Evolutionary conservation across 2,797 vertebrate genomes (phyloP).

Genomic region (Vultur gryphus): DNA sequence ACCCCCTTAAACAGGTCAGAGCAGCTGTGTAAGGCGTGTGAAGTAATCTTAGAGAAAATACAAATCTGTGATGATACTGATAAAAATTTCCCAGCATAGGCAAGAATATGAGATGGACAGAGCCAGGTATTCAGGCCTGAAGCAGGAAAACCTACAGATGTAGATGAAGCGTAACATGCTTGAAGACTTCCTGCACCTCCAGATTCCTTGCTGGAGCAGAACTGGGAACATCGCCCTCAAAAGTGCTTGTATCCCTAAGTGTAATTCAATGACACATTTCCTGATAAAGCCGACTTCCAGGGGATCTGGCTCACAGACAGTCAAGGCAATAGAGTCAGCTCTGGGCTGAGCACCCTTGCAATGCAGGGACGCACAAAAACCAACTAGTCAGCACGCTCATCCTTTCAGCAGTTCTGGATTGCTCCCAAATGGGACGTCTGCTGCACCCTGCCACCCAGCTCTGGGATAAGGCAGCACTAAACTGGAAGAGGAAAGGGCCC

Average conservation of each 20-base stretch:
- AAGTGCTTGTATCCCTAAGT: slow-evolving; percentile 4
- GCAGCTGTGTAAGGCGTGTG: slow-evolving; percentile 41
- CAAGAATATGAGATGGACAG: slow-evolving; percentile 51
- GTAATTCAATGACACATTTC: slow-evolving; percentile 36
- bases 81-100: slow-evolving; percentile 61
- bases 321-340: slow-evolving; percentile 35
- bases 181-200: slow-evolving; percentile 44
- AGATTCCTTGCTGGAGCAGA: slow-evolving; percentile 49
- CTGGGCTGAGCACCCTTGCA: slow-evolving; percentile 42
- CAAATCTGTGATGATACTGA: slow-evolving; percentile 59
- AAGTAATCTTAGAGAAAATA: slow-evolving; percentile 53
- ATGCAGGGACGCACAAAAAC: slow-evolving; percentile 31
- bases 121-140: slow-evolving; percentile 61
- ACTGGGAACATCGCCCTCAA: slow-evolving; percentile 29
- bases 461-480: slow-evolving; percentile 38
- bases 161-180: slow-evolving; percentile 29
- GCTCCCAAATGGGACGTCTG: slow-evolving; percentile 60
- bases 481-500: slow-evolving; percentile 55
- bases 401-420: slow-evolving; percentile 47
- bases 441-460: slow-evolving; percentile 42
- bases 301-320: slow-evolving; percentile 56
- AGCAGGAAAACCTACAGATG: slow-evolving; percentile 65
- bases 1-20: slow-evolving; percentile 47
- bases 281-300: slow-evolving; percentile 52
- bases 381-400: slow-evolving; percentile 33